Base-by-base conservation (phyloP, 2,113 vertebrate genomes). In the Lanius ludovicianus region DNA sequence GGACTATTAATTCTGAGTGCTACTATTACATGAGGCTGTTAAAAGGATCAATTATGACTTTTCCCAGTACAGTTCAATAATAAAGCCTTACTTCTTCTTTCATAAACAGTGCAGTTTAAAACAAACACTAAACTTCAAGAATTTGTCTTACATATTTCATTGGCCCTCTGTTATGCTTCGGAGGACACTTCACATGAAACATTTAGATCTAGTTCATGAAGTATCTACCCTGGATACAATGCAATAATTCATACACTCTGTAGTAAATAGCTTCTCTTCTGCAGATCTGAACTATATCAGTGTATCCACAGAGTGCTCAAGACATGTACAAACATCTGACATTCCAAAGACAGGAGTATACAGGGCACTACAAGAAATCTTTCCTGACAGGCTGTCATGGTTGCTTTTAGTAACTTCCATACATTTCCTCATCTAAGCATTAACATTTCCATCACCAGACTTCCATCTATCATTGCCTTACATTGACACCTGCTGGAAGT, bases 401-500 rank as follows among this genome's bases (percentile, higher is more conserved):
- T 24, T 92, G 71, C 41, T 96, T 96, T 83, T 93, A 95, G 88
- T 55, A 77, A 86, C 93, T 94, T 95, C 92, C 74, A 68, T 89
- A 70, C 42, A 70, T 78, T 90, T 97, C 91, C 71, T 81, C 85
- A 76, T 91, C 76, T 63, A 69, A 65, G 77, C 49, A 92, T 71
- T 69, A 74, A 75, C 67, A 49, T 53, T 93, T 90, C 78, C 63
- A 75, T 49, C 46, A 73, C 35, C 83, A 95, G 41, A 69, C 65
- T 93, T 73, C 89, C 94, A 94, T 93, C 84, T 98, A 98, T 95
- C 94, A 96, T n/a, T 98, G 98, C 96, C 98, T 98, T 98, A 98
- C 73, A 97, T 93, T 98, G 98, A 98, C 98, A 98, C 96, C 98
- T 98, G 90, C 98, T 98, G 98, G 98, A 95, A 96, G 86, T 33